Evolutionary conservation across 2,888 invertebrate species (phyloP), one percentile per base, ranked within the genome.

Genomic region (Athalia rosae): DNA sequence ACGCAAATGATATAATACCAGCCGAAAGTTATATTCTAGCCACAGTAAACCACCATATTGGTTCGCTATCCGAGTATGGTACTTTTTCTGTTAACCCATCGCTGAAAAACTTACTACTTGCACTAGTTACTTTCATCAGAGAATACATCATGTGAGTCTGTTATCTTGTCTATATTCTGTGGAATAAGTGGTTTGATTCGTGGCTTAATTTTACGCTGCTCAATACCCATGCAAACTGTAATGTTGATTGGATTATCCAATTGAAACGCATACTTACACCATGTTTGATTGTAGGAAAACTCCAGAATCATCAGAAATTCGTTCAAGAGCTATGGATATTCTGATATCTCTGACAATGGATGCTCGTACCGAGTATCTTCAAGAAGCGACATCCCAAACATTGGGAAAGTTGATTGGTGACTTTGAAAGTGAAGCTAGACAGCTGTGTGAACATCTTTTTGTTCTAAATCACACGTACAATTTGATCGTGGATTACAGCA

Each of bases 11-110:
- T 87, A 93, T 95, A 56, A 94, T 97, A 81, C 96, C 97, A 11
- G 94, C 95, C 0, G 97, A 97, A 87, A 96, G 95, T 84, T 96
- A 95, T 82, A 93, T 96, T 3, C 91, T 96, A n/a, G 93, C 94
- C 76, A 93, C 96, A 4, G 93, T 96, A 53, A 93, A 92, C 80
- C 92, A 93, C 45, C 95, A 95, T 85, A 91, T 94, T 76, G 92
- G 92, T 62, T 93, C 93, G 1, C 89, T 95, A 11, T 94, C 94
- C 8, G 91, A 93, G 83, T 92, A 92, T 83, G 90, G 91, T 62
- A 89, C 90, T 0, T 93, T 93, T 84, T 92, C 91, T 11, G 92
- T 93, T 67, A 93, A 93, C 86, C 90, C 93, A 8, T 94, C 94
- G 0, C 87, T 95, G 82, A 94, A 94, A 84, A 92, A 94, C 83